A percentile compares a stretch with the other conserved stretches of the same genome.
Conservation (phyloP, 2,888 invertebrate genomes). For the Melieria picta region DNA sequence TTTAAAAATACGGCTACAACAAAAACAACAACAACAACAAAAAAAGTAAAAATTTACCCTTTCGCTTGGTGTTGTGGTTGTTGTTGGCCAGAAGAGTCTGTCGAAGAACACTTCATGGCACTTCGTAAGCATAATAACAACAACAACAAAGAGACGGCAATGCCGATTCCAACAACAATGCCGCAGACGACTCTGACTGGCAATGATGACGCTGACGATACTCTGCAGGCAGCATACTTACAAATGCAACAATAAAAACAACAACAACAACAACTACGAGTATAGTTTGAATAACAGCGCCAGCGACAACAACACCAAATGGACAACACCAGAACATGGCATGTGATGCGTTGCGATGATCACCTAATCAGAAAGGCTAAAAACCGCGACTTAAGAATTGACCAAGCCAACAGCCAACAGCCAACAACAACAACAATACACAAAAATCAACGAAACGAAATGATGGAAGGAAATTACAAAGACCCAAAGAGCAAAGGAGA, state of each 20-base stretch:
- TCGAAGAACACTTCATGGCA: constrained; percentile 17
- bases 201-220: constrained; percentile 10
- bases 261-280: constrained; percentile 20
- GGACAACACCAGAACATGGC: constrained; percentile 50
- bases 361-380: constrained; percentile 49
- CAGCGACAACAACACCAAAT: constrained; percentile 45
- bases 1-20: constrained; percentile 31
- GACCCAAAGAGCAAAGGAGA: too few relatives aligned
- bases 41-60: too few relatives aligned
- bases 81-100: constrained; percentile 19
- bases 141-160: constrained; percentile 15
- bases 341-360: constrained; percentile 55
- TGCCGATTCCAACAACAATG: constrained; percentile 3
- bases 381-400: constrained; percentile 37
- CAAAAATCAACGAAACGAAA: constrained; percentile 12
- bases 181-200: background rate
- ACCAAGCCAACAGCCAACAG: constrained; percentile 33
- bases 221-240: background rate
- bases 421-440: constrained; percentile 23
- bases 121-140: background rate
- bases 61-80: too few relatives aligned
- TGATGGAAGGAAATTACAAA: constrained; percentile 6
- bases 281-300: background rate
- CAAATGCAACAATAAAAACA: background rate
- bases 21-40: background rate